Conservation (phyloP, 2,888 invertebrate species). For the Lepetodrilus schrolli region DNA sequence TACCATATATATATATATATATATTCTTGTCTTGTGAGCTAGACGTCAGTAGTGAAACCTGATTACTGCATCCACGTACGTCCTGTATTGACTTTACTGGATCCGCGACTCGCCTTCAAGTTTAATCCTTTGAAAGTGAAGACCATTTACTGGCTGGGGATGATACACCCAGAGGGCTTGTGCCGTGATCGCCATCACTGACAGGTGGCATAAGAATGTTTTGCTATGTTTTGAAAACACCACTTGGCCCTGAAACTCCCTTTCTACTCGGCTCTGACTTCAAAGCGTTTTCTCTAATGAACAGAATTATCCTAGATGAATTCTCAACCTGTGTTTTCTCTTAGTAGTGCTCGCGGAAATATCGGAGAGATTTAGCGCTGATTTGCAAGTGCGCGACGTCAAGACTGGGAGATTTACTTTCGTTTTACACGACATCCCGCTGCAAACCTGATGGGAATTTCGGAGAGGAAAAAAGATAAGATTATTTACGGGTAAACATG, state of each 20-base stretch:
- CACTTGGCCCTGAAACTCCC: neutral
- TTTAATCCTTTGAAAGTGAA: neutral
- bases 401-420: slow-evolving; percentile 5
- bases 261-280: slow-evolving; percentile 1
- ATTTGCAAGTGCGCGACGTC: neutral
- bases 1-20: too few relatives aligned
- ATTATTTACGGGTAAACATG: too few relatives aligned
- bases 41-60: too few relatives aligned
- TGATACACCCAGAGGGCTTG: neutral
- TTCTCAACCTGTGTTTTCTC: neutral
- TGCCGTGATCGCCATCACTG: neutral
- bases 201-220: neutral
- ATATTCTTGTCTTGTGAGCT: too few relatives aligned
- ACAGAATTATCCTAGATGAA: slow-evolving; percentile 13
- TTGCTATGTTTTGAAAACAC: neutral
- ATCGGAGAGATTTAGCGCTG: neutral
- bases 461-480: neutral
- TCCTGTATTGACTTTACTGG: too few relatives aligned
- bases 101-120: too few relatives aligned
- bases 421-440: slow-evolving; percentile 9
- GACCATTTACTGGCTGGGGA: neutral
- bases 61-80: too few relatives aligned
- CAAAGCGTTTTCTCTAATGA: neutral
- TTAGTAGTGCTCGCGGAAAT: neutral
- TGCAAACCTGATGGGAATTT: neutral